These are phyloP conservation scores for Chloroclystis v-ata DNA, from an alignment of 2,888 invertebrate species.

Conservation along the genomic window DNA sequence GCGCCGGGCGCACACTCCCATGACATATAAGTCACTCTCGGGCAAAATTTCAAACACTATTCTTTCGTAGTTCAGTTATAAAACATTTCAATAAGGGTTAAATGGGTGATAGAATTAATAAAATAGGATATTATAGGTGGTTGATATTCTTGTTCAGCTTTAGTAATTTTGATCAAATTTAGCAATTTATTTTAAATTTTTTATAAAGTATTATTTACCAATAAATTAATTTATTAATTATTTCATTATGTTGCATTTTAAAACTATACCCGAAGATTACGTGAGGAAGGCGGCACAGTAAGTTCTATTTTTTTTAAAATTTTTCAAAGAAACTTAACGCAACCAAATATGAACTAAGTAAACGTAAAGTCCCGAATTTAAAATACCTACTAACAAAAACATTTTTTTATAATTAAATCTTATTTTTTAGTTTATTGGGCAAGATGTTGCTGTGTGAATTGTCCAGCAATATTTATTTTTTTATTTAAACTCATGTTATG, in stretches of 20 bases:
- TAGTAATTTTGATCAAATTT: slow-evolving; percentile 70
- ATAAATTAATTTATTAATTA: slow-evolving; percentile 29
- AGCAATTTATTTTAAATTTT: slow-evolving; percentile 27
- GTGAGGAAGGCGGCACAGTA: slow-evolving; percentile 60
- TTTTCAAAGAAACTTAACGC: not conserved
- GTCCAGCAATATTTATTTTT: too few species aligned
- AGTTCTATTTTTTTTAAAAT: slow-evolving; percentile 35
- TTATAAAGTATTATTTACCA: slow-evolving; percentile 40
- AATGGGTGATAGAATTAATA: slow-evolving; percentile 72
- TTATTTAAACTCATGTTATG: too few species aligned
- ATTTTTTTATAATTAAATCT: too few species aligned
- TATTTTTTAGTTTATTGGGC: too few species aligned
- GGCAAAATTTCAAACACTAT: slow-evolving; percentile 43
- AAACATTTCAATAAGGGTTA: slow-evolving; percentile 45
- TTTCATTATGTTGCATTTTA: slow-evolving; percentile 65
- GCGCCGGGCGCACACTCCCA: slow-evolving; percentile 51
- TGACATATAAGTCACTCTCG: slow-evolving; percentile 54
- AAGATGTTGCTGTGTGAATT: too few species aligned
- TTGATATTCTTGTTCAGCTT: slow-evolving; percentile 75
- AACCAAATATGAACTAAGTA: not conserved
- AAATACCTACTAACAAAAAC: too few species aligned
- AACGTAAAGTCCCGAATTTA: too few species aligned
- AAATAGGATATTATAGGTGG: slow-evolving; percentile 70
- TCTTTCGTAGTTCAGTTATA: slow-evolving; percentile 35
- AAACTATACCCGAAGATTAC: slow-evolving; percentile 62